phyloP scores from a whole-genome alignment of 2,113 vertebrate genomes.

The Elgaria multicarinata region DNA sequence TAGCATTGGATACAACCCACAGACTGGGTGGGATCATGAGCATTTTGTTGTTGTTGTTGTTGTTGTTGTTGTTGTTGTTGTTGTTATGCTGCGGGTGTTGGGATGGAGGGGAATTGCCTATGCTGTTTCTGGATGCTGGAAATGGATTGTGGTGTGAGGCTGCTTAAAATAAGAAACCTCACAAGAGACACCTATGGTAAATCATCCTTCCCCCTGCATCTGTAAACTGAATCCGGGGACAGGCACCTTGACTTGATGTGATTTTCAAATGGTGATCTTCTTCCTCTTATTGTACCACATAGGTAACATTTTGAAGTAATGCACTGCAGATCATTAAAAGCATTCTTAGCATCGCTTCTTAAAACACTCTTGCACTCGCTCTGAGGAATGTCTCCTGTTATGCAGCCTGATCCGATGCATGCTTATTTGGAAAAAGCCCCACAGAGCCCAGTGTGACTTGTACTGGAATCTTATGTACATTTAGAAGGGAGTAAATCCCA shows the following conservation, averaged over 20 bases:
- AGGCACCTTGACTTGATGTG: background rate
- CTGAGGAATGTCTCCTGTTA: background rate
- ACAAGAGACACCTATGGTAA: background rate
- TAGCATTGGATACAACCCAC: no score
- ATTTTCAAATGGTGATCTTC: background rate
- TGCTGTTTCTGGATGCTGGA: background rate
- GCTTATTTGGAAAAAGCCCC: no score
- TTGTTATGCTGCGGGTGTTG: no score
- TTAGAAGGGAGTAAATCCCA: background rate
- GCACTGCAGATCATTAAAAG: background rate
- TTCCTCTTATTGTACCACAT: background rate
- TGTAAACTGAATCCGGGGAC: background rate
- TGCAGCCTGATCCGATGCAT: background rate
- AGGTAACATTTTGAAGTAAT: background rate
- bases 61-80: background rate
- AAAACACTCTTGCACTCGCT: background rate
- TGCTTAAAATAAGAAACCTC: background rate
- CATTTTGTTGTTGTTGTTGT: background rate
- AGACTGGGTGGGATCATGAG: background rate
- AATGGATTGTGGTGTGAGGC: background rate
- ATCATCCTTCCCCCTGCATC: background rate
- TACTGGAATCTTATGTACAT: background rate
- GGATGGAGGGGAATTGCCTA: background rate
- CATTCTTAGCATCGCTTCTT: background rate
- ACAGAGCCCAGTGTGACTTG: background rate